phyloP scores from a whole-genome alignment of 2,113 vertebrate species.

The Rhinoderma darwinii region DNA sequence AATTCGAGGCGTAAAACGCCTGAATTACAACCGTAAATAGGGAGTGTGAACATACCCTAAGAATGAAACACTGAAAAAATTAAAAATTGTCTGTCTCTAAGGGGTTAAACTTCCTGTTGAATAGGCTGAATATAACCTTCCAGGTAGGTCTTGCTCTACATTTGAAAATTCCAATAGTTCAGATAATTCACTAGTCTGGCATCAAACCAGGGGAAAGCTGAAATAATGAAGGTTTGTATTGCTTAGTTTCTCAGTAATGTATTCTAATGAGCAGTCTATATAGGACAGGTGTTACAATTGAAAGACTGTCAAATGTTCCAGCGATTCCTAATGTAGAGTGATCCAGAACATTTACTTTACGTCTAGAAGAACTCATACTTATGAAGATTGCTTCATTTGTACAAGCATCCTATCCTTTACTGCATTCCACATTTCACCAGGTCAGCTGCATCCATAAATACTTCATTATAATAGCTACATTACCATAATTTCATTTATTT shows the following conservation, averaged over 20 bases:
- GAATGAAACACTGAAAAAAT: too few species aligned
- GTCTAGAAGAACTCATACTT: neutral
- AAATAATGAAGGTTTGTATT: neutral
- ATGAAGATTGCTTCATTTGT: neutral
- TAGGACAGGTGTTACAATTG: neutral
- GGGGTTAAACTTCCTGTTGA: too few species aligned
- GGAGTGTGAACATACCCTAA: too few species aligned
- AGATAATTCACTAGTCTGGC: neutral
- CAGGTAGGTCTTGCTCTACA: neutral
- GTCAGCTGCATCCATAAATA: constrained; percentile 18
- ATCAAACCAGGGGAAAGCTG: neutral
- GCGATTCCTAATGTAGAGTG: neutral
- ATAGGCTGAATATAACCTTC: neutral
- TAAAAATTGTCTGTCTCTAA: too few species aligned
- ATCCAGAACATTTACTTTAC: neutral
- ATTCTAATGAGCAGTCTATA: neutral
- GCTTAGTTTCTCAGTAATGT: neutral
- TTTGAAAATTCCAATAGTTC: neutral
- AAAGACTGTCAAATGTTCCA: neutral
- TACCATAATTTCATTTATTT: constrained; percentile 45
- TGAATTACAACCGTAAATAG: too few species aligned
- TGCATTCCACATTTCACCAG: neutral
- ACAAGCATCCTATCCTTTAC: neutral
- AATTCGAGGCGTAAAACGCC: too few species aligned
- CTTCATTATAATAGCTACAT: constrained; percentile 31